Percentiles rank a stretch among this genome's conserved stretches.
These are phyloP conservation scores for Papilio polytes DNA, from an alignment of 1,140 invertebrate genomes.

Conservation along the genomic window DNA sequence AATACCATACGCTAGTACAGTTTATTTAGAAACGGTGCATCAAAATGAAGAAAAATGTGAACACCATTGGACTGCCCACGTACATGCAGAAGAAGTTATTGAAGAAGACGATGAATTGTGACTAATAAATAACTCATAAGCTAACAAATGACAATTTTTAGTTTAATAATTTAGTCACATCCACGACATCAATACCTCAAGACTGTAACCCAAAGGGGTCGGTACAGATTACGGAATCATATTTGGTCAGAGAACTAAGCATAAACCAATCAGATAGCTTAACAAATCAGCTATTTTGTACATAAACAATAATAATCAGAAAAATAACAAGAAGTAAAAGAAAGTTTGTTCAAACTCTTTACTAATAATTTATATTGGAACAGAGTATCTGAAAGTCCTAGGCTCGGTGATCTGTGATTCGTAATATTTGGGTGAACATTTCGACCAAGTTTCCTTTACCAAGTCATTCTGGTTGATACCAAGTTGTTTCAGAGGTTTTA, in stretches of 20 bases:
- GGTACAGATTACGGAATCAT: too few species aligned
- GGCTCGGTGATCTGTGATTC: slow-evolving; percentile 61
- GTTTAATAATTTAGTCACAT: too few species aligned
- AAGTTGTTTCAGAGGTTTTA: slow-evolving; percentile 60
- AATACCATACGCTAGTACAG: slow-evolving; percentile 55
- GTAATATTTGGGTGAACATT: slow-evolving; percentile 71
- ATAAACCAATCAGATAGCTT: too few species aligned
- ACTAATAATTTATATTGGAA: slow-evolving; percentile 56
- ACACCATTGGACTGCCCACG: slow-evolving; percentile 66
- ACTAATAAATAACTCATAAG: slow-evolving; percentile 4
- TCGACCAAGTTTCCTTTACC: slow-evolving; percentile 61
- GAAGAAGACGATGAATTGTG: slow-evolving; percentile 31
- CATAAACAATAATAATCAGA: too few species aligned
- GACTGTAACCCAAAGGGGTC: too few species aligned
- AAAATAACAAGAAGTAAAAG: neutral
- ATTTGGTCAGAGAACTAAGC: too few species aligned
- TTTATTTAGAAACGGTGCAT: slow-evolving; percentile 58
- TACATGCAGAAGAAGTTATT: slow-evolving; percentile 51
- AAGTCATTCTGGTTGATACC: slow-evolving; percentile 52
- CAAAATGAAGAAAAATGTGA: slow-evolving; percentile 51
- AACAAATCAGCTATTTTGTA: too few species aligned
- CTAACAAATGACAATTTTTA: neutral
- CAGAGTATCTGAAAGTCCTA: slow-evolving; percentile 68
- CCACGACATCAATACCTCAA: too few species aligned
- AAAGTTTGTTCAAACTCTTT: neutral